A percentile compares a stretch with the other conserved stretches of the same genome.
Conservation (phyloP, 2,888 invertebrate genomes). For the Tyria jacobaeae region DNA sequence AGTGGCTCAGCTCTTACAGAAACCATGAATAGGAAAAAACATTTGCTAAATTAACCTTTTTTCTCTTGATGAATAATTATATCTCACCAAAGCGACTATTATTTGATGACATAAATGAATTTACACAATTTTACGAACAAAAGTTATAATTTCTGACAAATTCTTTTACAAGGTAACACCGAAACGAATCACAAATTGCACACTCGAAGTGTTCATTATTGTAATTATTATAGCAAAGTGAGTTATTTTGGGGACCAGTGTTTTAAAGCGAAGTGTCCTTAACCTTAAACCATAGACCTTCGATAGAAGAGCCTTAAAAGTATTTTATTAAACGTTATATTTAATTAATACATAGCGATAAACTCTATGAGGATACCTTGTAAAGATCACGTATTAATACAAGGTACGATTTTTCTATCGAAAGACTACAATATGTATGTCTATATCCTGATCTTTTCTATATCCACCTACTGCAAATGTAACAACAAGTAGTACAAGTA, state of each 20-base stretch:
- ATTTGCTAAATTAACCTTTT: background rate
- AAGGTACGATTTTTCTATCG: too few species aligned
- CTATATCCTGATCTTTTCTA: too few species aligned
- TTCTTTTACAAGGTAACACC: constrained; percentile 36
- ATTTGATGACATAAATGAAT: constrained; percentile 36
- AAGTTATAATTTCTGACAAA: constrained; percentile 39
- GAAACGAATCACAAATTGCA: constrained; percentile 49
- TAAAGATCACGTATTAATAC: too few species aligned
- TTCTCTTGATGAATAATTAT: constrained; percentile 4
- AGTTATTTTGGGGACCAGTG: constrained; percentile 18
- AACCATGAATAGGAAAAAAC: background rate
- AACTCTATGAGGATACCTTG: background rate
- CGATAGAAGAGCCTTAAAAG: background rate
- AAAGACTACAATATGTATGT: too few species aligned
- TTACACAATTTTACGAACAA: constrained; percentile 40
- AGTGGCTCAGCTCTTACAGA: background rate
- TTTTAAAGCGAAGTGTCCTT: constrained; percentile 22
- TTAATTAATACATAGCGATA: background rate
- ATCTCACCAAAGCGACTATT: constrained; percentile 30
- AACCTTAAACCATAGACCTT: constrained; percentile 4
- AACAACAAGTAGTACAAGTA: too few species aligned
- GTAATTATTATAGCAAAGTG: constrained; percentile 31
- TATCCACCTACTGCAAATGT: too few species aligned
- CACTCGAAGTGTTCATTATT: constrained; percentile 34
- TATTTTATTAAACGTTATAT: background rate